Conservation (phyloP, 2,888 invertebrate species). For the Protula sp. region DNA sequence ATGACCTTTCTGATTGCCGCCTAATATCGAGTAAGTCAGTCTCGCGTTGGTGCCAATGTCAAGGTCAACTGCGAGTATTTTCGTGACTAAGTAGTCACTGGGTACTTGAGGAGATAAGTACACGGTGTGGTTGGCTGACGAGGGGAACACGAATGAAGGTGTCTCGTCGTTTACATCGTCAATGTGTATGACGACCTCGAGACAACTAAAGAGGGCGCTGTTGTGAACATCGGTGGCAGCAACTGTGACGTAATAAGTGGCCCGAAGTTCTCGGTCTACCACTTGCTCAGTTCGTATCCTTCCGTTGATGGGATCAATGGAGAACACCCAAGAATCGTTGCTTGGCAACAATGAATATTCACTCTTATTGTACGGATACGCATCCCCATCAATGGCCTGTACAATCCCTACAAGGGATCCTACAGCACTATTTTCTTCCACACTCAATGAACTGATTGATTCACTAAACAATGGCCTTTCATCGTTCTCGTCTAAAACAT, state of each 20-base stretch:
- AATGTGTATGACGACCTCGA: conserved; percentile 5
- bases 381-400: background rate
- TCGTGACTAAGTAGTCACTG: conserved; percentile 3
- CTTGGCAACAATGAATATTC: background rate
- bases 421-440: too few relatives aligned
- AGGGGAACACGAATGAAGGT: conserved; percentile 12
- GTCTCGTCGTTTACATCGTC: conserved; percentile 11
- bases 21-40: conserved; percentile 1
- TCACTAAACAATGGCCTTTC: background rate
- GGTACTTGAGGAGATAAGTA: conserved; percentile 9
- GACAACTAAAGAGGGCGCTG: background rate
- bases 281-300: background rate
- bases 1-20: conserved; percentile 1
- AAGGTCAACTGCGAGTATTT: conserved; percentile 7
- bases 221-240: background rate
- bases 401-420: background rate
- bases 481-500: background rate
- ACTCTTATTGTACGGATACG: background rate
- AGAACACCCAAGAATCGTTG: background rate
- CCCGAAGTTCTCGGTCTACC: background rate
- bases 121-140: conserved; percentile 6
- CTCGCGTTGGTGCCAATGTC: conserved; percentile 8
- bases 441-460: background rate
- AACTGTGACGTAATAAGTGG: background rate
- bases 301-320: background rate